Percentiles rank a stretch among this genome's conserved stretches.
phyloP scores from a whole-genome alignment of 2,888 invertebrate species.

The Ormyrus thymus region DNA sequence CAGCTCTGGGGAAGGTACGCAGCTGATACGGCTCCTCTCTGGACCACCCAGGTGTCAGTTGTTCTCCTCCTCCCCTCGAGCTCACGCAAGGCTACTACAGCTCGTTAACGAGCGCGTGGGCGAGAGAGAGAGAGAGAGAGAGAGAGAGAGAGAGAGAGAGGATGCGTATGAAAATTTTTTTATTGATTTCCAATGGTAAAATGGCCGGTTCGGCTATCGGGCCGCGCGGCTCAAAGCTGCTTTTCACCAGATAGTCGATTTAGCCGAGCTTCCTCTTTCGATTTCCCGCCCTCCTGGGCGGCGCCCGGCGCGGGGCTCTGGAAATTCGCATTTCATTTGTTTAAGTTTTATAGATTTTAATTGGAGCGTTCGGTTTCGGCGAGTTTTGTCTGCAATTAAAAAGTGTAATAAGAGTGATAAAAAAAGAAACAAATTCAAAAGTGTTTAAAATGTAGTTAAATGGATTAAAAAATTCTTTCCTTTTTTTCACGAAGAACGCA shows the following conservation, averaged over 20 bases:
- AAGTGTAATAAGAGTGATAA: too few species aligned
- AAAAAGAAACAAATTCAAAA: too few species aligned
- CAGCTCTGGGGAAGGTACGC: neutral
- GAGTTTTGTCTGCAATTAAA: too few species aligned
- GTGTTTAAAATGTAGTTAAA: too few species aligned
- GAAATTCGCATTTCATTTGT: too few species aligned
- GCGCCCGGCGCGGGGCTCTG: too few species aligned
- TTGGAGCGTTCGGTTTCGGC: too few species aligned
- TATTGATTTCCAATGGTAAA: slow-evolving; percentile 52
- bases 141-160: slow-evolving; percentile 39
- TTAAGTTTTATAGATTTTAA: too few species aligned
- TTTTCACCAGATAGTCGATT: slow-evolving; percentile 13
- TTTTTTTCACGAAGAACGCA: too few species aligned
- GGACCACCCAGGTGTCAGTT: slow-evolving; percentile 52
- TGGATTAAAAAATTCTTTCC: too few species aligned
- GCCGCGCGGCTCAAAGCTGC: neutral
- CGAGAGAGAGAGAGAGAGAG: slow-evolving; percentile 46
- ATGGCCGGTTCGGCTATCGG: slow-evolving; percentile 33
- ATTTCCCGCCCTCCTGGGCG: too few species aligned
- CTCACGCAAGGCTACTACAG: neutral
- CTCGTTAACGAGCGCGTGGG: slow-evolving; percentile 45
- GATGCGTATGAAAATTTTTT: slow-evolving; percentile 48
- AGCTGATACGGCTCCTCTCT: slow-evolving; percentile 6
- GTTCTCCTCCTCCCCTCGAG: neutral
- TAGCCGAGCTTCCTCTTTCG: neutral